Evolutionary conservation across 2,888 invertebrate species (phyloP).

Genomic region (Elgonia sp.): DNA sequence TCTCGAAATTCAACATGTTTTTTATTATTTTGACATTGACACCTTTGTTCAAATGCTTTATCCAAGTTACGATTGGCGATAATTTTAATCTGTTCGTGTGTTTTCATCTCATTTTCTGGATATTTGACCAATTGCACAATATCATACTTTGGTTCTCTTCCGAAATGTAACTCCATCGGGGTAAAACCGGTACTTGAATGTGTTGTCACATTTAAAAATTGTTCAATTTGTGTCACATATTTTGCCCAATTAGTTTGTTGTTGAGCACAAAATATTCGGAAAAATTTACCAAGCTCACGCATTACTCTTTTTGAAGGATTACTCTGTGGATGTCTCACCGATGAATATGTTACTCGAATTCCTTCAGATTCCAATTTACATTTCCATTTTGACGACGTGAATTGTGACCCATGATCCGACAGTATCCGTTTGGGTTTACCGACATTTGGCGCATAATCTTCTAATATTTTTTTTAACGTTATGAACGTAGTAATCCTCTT

Average conservation of each 20-base stretch:
- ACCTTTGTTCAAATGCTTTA: neutral
- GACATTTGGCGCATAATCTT: neutral
- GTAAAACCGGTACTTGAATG: too few relatives aligned
- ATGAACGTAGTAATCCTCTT: neutral
- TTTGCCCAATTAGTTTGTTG: constrained; percentile 2
- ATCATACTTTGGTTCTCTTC: neutral
- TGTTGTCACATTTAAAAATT: neutral
- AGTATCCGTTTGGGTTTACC: neutral
- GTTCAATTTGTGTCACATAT: neutral
- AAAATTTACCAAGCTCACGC: constrained; percentile 1
- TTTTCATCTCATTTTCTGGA: neutral
- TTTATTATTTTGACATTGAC: neutral
- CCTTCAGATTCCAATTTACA: neutral
- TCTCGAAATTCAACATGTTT: neutral
- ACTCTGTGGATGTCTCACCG: neutral
- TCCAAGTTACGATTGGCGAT: neutral
- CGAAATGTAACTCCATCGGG: neutral
- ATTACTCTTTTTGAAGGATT: neutral
- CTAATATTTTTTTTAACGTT: neutral
- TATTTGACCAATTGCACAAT: neutral
- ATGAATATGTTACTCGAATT: neutral
- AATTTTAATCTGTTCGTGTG: neutral
- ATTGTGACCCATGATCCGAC: neutral
- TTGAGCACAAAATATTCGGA: neutral
- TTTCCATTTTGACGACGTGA: neutral